These are phyloP conservation scores for Malurus leucopterus DNA, from an alignment of 2,797 vertebrate genomes.

Conservation along the genomic window DNA sequence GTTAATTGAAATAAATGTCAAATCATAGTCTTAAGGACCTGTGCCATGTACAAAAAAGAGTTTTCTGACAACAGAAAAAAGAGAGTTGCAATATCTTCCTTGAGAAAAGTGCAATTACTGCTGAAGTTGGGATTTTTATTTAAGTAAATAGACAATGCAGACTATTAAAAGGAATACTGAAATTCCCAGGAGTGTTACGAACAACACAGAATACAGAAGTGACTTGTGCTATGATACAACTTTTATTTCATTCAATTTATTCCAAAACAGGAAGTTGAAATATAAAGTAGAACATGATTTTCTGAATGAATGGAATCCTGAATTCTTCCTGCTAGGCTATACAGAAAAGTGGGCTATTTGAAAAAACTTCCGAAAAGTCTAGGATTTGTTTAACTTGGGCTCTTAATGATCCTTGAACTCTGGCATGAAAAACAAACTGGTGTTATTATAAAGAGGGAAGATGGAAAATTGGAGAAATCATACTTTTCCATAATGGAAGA, in stretches of 20 bases:
- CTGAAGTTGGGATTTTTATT: background rate
- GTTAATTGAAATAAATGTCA: background rate
- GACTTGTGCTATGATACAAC: background rate
- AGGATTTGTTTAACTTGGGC: conserved; percentile 16
- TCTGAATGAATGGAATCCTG: background rate
- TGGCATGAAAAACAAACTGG: background rate
- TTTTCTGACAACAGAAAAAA: background rate
- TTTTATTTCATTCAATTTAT: background rate
- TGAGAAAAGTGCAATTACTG: background rate
- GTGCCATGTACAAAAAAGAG: too few species aligned
- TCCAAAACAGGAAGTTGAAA: background rate
- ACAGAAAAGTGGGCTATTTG: background rate
- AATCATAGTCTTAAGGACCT: background rate
- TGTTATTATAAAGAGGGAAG: background rate
- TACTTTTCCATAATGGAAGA: conserved; percentile 49
- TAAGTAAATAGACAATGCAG: background rate
- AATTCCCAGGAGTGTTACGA: background rate
- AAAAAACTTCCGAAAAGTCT: conserved; percentile 6
- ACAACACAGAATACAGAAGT: background rate
- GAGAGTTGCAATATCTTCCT: background rate
- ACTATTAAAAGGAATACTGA: background rate
- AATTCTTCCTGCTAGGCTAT: background rate
- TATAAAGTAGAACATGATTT: background rate
- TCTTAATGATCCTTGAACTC: background rate
- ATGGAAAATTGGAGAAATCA: conserved; percentile 24